Evolutionary conservation across 2,888 invertebrate species (phyloP).

Genomic region (Ephialtes manifestator): DNA sequence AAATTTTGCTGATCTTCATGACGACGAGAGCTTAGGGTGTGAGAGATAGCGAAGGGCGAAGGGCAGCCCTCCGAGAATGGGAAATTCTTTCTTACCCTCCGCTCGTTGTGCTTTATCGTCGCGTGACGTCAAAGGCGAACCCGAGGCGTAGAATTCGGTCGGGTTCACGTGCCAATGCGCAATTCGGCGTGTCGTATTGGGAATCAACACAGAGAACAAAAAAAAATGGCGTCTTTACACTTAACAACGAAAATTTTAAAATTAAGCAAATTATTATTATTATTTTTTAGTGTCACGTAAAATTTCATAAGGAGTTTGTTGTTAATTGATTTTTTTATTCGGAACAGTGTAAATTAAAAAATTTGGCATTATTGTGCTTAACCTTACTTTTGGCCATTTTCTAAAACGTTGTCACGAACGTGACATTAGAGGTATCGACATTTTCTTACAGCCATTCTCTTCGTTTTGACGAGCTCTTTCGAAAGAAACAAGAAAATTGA

Average conservation of each 20-base stretch:
- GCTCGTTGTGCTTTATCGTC: constrained; percentile 4
- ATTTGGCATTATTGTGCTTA: no score
- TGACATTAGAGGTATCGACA: no score
- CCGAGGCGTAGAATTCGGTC: not conserved
- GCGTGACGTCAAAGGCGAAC: not conserved
- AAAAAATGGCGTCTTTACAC: not conserved
- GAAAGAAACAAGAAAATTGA: no score
- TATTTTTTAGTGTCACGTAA: no score
- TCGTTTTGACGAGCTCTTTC: no score
- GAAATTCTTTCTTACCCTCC: not conserved
- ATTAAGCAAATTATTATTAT: no score
- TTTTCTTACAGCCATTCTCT: no score
- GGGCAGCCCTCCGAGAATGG: not conserved
- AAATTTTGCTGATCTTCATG: not conserved
- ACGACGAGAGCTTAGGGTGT: not conserved
- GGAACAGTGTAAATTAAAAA: no score
- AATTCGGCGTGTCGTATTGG: not conserved
- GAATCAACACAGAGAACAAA: not conserved
- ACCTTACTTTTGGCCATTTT: no score
- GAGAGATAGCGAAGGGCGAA: not conserved
- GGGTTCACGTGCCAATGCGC: not conserved
- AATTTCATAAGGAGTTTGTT: no score
- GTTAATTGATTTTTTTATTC: no score
- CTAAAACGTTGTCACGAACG: no score
- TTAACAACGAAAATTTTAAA: not conserved